Percentiles rank a stretch among this genome's conserved stretches.
Conservation (phyloP, 2,888 invertebrate species). For the Nomada fabriciana region DNA sequence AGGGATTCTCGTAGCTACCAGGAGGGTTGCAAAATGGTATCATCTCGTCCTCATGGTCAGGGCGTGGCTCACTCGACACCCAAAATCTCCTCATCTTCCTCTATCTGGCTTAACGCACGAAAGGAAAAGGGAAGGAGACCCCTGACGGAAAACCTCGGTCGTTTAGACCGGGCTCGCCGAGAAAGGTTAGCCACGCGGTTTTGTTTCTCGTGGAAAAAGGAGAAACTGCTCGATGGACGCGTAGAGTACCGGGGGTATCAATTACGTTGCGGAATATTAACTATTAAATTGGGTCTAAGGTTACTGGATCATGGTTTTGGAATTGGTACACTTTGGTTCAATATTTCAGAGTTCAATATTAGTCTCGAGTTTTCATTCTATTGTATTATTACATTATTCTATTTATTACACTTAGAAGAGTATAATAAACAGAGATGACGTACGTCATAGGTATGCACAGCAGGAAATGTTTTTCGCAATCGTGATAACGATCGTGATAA, state of each 20-base stretch:
- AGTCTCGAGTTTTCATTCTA: no score
- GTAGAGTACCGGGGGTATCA: neutral
- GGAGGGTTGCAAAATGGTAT: constrained; percentile 75
- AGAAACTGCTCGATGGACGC: neutral
- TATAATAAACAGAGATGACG: no score
- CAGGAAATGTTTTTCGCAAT: no score
- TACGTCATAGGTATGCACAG: no score
- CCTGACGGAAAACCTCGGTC: constrained; percentile 57
- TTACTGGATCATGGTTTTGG: no score
- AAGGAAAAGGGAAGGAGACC: constrained; percentile 32
- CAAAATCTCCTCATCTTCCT: constrained; percentile 70
- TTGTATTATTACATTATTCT: no score
- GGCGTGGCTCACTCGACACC: constrained; percentile 76
- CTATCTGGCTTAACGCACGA: constrained; percentile 35
- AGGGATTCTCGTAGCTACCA: constrained; percentile 60
- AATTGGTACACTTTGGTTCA: no score
- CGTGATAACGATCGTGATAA: neutral
- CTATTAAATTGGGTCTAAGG: no score
- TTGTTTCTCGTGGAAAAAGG: neutral
- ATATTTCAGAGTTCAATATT: no score
- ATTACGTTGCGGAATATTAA: neutral
- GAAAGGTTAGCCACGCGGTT: neutral
- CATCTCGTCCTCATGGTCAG: constrained; percentile 78
- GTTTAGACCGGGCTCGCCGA: constrained; percentile 29
- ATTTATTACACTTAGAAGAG: no score